phyloP scores from a whole-genome alignment of 2,888 invertebrate species.

The Eugnorisma glareosa region DNA sequence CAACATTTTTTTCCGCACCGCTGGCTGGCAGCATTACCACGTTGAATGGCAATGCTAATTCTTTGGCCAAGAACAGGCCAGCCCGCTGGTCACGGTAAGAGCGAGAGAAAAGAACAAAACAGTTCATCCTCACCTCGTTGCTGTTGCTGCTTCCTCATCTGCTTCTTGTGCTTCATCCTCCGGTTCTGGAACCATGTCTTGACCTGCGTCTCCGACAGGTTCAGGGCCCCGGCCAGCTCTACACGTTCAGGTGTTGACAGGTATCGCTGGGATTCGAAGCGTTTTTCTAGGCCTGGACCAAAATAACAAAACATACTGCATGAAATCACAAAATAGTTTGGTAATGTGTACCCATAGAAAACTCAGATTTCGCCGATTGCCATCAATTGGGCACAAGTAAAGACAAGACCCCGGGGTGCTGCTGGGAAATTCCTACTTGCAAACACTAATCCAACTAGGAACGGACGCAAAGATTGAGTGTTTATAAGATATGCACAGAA shows the following conservation, averaged over 20 bases:
- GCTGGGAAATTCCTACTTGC: no score
- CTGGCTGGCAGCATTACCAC: no score
- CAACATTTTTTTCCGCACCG: no score
- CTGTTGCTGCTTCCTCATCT: constrained; percentile 93
- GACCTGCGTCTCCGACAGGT: constrained; percentile 98
- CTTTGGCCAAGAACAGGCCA: not conserved
- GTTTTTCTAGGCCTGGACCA: constrained; percentile 95
- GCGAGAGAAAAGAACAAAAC: not conserved
- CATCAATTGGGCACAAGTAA: no score
- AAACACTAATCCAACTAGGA: no score
- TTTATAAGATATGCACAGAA: no score
- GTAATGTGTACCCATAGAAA: no score
- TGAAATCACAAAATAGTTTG: no score
- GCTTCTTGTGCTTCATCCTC: constrained; percentile 99
- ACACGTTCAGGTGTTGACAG: constrained; percentile 98
- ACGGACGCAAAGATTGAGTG: no score
- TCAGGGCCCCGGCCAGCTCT: constrained; percentile 97
- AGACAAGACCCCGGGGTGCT: no score
- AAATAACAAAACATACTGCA: no score
- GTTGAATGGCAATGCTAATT: not conserved
- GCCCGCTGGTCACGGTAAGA: not conserved
- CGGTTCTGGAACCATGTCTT: constrained; percentile 99
- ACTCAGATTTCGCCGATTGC: no score
- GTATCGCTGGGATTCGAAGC: constrained; percentile 98
- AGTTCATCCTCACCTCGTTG: constrained; percentile 58